Evolutionary conservation across 1,140 invertebrate genomes (phyloP).

Genomic region (Anadara kagoshimensis): DNA sequence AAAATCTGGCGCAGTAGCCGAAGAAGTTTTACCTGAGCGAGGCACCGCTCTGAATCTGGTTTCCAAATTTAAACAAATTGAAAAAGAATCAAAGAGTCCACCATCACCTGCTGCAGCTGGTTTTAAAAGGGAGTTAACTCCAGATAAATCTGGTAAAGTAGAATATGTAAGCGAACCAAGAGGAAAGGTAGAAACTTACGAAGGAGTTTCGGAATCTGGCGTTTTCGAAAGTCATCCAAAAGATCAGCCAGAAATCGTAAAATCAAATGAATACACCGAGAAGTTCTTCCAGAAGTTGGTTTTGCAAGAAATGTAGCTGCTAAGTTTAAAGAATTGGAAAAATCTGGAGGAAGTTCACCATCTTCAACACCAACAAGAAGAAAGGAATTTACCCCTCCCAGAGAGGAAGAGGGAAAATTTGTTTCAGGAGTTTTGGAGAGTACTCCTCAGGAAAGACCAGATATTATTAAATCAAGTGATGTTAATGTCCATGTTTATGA

Average conservation of each 20-base stretch:
- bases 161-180: conserved; percentile 61
- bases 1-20: conserved; percentile 41
- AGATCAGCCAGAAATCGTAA: conserved; percentile 40
- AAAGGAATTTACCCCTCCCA: conserved; percentile 55
- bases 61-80: conserved; percentile 58
- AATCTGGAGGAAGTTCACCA: conserved; percentile 32
- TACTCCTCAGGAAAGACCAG: conserved; percentile 35
- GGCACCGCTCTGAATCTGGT: conserved; percentile 62
- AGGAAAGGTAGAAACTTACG: conserved; percentile 49
- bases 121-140: conserved; percentile 57
- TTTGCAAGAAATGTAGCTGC: conserved; percentile 50
- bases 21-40: conserved; percentile 61
- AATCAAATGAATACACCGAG: conserved; percentile 38
- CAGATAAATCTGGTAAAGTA: conserved; percentile 56
- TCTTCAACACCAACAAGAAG: conserved; percentile 28
- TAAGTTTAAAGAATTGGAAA: conserved; percentile 51
- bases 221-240: conserved; percentile 61
- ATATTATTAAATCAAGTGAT: conserved; percentile 57
- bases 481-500: conserved; percentile 16
- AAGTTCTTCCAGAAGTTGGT: conserved; percentile 52
- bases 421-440: conserved; percentile 49
- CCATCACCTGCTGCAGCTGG: conserved; percentile 34
- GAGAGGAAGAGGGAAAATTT: conserved; percentile 37
- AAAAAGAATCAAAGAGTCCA: conserved; percentile 44
- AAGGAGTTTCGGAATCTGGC: conserved; percentile 51